phyloP scores from a whole-genome alignment of 2,797 vertebrate species.

The Rhinogobio ventralis region DNA sequence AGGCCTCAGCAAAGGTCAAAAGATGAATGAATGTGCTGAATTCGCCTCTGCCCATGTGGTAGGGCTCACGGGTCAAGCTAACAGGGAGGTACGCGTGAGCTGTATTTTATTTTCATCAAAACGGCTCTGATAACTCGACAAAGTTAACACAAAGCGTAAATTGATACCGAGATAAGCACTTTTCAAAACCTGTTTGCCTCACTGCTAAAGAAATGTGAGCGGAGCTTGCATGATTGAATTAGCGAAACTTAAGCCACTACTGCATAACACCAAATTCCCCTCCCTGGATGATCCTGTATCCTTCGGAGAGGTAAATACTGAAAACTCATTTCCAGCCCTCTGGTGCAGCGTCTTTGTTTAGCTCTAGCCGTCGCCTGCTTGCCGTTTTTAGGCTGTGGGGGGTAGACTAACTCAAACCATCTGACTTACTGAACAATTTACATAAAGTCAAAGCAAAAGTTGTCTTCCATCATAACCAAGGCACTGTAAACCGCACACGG shows the following conservation, averaged over 20 bases:
- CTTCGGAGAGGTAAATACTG: slow-evolving; percentile 43
- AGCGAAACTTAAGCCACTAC: slow-evolving; percentile 49
- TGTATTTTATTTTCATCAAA: slow-evolving; percentile 56
- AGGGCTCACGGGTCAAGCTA: slow-evolving; percentile 43
- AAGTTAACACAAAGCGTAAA: slow-evolving; percentile 43
- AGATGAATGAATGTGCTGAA: not conserved
- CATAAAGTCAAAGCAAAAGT: slow-evolving; percentile 56
- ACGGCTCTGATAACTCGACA: slow-evolving; percentile 46
- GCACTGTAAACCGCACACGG: slow-evolving; percentile 53
- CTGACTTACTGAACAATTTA: slow-evolving; percentile 56
- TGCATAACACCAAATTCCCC: slow-evolving; percentile 47
- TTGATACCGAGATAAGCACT: slow-evolving; percentile 45
- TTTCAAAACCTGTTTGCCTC: slow-evolving; percentile 36
- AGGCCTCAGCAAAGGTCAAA: slow-evolving; percentile 4
- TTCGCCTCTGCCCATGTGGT: slow-evolving; percentile 34
- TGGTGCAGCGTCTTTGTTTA: slow-evolving; percentile 40
- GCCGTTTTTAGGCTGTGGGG: slow-evolving; percentile 35
- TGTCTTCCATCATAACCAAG: slow-evolving; percentile 49
- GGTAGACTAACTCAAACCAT: slow-evolving; percentile 60
- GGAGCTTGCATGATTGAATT: slow-evolving; percentile 50
- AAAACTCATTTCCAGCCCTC: slow-evolving; percentile 48
- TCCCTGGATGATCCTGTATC: slow-evolving; percentile 50
- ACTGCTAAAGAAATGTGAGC: slow-evolving; percentile 34
- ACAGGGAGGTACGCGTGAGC: slow-evolving; percentile 29
- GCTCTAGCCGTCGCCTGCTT: slow-evolving; percentile 34